Percentiles rank a stretch among this genome's conserved stretches.
These are phyloP conservation scores for Oreonectes daqikongensis DNA, from an alignment of 2,797 vertebrate genomes.

Conservation along the genomic window DNA sequence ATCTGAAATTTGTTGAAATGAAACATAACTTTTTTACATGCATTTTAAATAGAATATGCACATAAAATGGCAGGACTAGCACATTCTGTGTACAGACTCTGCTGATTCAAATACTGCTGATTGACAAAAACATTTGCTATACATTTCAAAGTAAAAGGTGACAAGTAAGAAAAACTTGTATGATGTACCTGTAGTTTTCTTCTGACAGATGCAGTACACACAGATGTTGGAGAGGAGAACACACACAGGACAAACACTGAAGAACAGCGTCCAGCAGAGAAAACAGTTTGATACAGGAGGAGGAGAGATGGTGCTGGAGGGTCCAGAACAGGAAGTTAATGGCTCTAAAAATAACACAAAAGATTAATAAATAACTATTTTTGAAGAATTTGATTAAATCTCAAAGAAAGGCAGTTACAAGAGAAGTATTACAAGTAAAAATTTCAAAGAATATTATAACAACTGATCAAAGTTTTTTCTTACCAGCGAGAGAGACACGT, in stretches of 20 bases:
- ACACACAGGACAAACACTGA: slow-evolving; percentile 40
- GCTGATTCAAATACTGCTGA: too few relatives aligned
- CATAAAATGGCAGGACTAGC: too few relatives aligned
- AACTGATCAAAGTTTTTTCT: neutral
- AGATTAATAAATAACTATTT: too few relatives aligned
- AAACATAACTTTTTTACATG: neutral
- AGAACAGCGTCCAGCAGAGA: slow-evolving; percentile 32
- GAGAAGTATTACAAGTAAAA: neutral
- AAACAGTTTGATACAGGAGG: neutral
- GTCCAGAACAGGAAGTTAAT: neutral
- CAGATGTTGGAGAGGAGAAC: slow-evolving; percentile 33
- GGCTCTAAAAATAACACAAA: too few relatives aligned
- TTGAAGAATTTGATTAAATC: too few relatives aligned
- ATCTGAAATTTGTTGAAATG: neutral
- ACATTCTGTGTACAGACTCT: too few relatives aligned
- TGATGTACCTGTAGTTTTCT: neutral
- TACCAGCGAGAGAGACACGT: slow-evolving; percentile 35
- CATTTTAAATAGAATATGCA: too few relatives aligned
- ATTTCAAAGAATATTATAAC: neutral
- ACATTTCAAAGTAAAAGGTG: too few relatives aligned
- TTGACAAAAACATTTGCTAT: too few relatives aligned
- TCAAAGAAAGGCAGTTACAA: neutral
- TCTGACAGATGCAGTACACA: slow-evolving; percentile 13
- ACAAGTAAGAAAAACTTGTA: neutral
- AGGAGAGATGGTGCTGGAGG: neutral